These are phyloP conservation scores for Patella depressa DNA, from an alignment of 2,888 invertebrate species.

Conservation along the genomic window DNA sequence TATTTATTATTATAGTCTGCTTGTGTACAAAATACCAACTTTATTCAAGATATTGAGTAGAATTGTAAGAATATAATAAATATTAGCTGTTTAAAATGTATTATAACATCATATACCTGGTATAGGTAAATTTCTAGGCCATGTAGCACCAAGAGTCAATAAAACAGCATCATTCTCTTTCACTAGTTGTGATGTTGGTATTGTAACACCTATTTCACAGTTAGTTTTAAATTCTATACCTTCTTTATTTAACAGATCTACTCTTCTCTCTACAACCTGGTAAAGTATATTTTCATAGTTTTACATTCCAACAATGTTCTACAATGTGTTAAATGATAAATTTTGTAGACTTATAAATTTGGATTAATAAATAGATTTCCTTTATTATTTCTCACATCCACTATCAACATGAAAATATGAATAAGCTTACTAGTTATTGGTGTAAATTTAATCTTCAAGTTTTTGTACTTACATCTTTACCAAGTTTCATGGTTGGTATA, in stretches of 20 bases:
- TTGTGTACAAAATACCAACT: no score
- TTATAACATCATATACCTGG: constrained; percentile 62
- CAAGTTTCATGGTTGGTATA: constrained; percentile 98
- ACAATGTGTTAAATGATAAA: neutral
- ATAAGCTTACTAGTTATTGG: no score
- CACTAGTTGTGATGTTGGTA: constrained; percentile 79
- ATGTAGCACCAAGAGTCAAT: constrained; percentile 93
- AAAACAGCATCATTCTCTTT: constrained; percentile 87
- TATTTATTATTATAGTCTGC: no score
- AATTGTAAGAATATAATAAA: no score
- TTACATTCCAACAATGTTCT: neutral
- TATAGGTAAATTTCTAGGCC: constrained; percentile 88
- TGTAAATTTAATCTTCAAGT: no score
- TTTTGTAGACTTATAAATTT: neutral
- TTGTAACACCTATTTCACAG: constrained; percentile 91
- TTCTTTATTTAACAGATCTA: constrained; percentile 88
- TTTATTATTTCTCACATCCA: no score
- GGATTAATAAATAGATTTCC: no score
- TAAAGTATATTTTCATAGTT: constrained; percentile 12
- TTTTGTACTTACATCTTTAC: constrained; percentile 81
- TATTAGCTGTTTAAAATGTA: neutral
- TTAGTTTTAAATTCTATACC: constrained; percentile 92
- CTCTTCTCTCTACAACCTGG: constrained; percentile 84
- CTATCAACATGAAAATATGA: no score
- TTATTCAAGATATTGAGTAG: no score